Conservation (phyloP, 1,140 invertebrate species). For the Drosophila varians region DNA sequence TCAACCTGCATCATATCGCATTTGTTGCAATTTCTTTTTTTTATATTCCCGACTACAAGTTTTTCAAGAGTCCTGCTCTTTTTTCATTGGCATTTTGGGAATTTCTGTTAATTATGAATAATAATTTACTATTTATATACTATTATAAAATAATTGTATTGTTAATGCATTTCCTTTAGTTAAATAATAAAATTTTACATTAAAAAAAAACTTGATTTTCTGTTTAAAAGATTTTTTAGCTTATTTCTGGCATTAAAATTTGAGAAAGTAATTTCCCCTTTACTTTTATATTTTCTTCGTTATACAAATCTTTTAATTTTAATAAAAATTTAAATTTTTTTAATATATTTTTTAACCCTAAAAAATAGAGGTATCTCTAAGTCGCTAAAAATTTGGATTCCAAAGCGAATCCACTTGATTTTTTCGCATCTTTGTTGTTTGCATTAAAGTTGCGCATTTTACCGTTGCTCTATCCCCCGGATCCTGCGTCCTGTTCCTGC, state of each 20-base stretch:
- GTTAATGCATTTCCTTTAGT: too few species aligned
- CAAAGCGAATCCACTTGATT: background rate
- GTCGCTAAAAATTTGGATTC: background rate
- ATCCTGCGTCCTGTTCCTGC: too few species aligned
- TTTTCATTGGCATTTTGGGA: background rate
- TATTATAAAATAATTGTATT: too few species aligned
- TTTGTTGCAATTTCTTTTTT: constrained; percentile 4
- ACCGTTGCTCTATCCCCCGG: background rate
- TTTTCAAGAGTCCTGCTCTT: constrained; percentile 1
- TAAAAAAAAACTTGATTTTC: too few species aligned
- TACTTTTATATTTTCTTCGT: too few species aligned
- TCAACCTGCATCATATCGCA: background rate
- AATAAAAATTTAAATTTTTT: too few species aligned
- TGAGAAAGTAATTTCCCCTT: too few species aligned
- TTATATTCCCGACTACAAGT: background rate
- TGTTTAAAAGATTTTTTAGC: too few species aligned
- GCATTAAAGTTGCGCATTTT: constrained; percentile 66
- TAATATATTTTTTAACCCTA: background rate
- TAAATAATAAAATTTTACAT: too few species aligned
- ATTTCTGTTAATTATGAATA: background rate
- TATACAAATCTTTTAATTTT: too few species aligned
- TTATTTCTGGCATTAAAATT: too few species aligned
- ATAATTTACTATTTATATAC: background rate
- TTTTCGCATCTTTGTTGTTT: constrained; percentile 40
- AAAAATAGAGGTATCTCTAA: background rate